phyloP scores from a whole-genome alignment of 2,113 vertebrate genomes.

The Chelonoidis abingdonii region DNA sequence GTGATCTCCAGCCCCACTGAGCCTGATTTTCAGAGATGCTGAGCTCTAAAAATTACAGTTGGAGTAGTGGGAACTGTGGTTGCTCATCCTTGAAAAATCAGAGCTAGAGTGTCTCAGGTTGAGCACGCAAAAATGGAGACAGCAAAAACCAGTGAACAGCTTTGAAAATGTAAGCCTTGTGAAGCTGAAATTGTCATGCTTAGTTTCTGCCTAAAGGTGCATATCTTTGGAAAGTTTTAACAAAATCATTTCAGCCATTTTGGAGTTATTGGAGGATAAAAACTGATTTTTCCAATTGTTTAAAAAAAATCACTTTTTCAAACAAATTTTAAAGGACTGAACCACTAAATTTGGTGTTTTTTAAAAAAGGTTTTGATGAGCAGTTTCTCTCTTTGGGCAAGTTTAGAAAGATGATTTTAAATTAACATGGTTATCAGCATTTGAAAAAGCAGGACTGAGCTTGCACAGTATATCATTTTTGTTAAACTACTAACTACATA shows the following conservation, averaged over 20 bases:
- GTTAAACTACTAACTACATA: slow-evolving; percentile 52
- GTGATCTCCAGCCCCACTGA: not conserved
- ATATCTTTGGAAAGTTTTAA: not conserved
- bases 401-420: slow-evolving; percentile 54
- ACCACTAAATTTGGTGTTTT: not conserved
- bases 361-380: not conserved
- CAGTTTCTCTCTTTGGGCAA: slow-evolving; percentile 11
- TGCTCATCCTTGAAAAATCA: slow-evolving; percentile 25
- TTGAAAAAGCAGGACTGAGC: slow-evolving; percentile 24
- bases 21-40: not conserved
- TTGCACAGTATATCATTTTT: slow-evolving; percentile 33
- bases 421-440: slow-evolving; percentile 46
- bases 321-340: not conserved
- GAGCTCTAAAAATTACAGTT: not conserved
- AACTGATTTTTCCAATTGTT: not conserved
- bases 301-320: not conserved
- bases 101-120: not conserved
- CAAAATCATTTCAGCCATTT: not conserved
- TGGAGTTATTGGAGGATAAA: not conserved
- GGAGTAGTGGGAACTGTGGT: not conserved
- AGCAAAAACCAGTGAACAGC: not conserved
- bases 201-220: not conserved
- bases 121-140: not conserved
- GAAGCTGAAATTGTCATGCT: not conserved
- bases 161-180: slow-evolving; percentile 16